Evolutionary conservation across 2,113 vertebrate genomes (phyloP).

Genomic region (Seriola dumerili): DNA sequence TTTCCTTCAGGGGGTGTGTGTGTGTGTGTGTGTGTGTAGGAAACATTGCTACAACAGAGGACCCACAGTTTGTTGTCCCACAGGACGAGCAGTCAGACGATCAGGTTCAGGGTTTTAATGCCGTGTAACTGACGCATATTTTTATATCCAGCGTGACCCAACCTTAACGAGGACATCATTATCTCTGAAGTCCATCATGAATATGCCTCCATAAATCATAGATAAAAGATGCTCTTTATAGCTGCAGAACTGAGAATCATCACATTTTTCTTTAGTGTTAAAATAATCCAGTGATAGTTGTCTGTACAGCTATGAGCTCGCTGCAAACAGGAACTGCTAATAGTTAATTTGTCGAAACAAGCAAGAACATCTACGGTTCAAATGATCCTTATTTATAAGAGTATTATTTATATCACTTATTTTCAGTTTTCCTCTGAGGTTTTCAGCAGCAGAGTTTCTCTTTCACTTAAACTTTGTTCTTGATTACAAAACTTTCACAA

Average conservation of each 20-base stretch:
- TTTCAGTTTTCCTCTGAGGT: too few relatives aligned
- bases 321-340: not conserved
- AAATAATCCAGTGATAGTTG: not conserved
- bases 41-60: not conserved
- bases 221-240: not conserved
- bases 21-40: not conserved
- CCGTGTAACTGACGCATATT: too few relatives aligned
- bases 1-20: not conserved
- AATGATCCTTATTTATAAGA: too few relatives aligned
- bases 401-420: too few relatives aligned
- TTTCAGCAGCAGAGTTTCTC: too few relatives aligned
- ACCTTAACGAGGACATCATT: not conserved
- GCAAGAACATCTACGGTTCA: too few relatives aligned
- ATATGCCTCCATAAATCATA: not conserved
- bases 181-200: not conserved
- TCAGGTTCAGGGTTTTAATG: not conserved
- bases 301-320: not conserved
- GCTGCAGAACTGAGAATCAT: not conserved
- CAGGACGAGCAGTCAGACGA: not conserved
- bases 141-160: too few relatives aligned
- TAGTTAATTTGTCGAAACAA: not conserved
- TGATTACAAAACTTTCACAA: constrained; percentile 30
- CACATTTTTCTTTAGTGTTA: not conserved
- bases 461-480: not conserved
- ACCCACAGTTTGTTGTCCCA: not conserved